Evolutionary conservation across 1,140 invertebrate species (phyloP).

Genomic region (Brachionus manjavacas): DNA sequence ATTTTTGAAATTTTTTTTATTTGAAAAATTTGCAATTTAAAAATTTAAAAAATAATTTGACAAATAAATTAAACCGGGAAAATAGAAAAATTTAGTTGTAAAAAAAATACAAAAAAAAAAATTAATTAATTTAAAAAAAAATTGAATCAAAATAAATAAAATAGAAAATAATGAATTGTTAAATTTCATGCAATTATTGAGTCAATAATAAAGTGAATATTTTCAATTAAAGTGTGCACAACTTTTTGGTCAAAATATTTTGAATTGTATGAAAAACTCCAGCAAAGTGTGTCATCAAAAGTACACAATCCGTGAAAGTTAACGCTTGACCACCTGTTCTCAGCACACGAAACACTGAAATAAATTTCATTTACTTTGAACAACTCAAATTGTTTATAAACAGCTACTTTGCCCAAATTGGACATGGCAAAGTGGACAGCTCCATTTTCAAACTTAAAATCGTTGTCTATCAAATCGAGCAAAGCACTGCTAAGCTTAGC

Average conservation of each 20-base stretch:
- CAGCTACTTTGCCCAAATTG: background rate
- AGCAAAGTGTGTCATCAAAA: background rate
- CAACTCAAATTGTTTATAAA: background rate
- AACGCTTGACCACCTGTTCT: background rate
- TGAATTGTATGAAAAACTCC: constrained; percentile 16
- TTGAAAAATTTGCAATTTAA: too few species aligned
- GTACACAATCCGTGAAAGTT: constrained; percentile 3
- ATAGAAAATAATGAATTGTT: too few species aligned
- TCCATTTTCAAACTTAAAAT: constrained; percentile 11
- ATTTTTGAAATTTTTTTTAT: too few species aligned
- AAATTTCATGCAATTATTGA: background rate
- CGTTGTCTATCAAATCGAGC: background rate
- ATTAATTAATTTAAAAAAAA: too few species aligned
- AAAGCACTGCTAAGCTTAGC: background rate
- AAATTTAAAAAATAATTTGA: too few species aligned
- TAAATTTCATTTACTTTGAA: constrained; percentile 9
- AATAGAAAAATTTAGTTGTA: too few species aligned
- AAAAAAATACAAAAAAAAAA: too few species aligned
- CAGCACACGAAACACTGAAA: background rate
- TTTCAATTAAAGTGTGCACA: background rate
- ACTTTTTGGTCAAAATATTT: background rate
- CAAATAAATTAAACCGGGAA: too few species aligned
- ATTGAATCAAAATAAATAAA: too few species aligned
- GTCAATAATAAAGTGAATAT: constrained; percentile 12
- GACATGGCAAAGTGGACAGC: background rate